Base-by-base conservation (phyloP, 1,140 invertebrate species). In the Pararge aegeria region DNA sequence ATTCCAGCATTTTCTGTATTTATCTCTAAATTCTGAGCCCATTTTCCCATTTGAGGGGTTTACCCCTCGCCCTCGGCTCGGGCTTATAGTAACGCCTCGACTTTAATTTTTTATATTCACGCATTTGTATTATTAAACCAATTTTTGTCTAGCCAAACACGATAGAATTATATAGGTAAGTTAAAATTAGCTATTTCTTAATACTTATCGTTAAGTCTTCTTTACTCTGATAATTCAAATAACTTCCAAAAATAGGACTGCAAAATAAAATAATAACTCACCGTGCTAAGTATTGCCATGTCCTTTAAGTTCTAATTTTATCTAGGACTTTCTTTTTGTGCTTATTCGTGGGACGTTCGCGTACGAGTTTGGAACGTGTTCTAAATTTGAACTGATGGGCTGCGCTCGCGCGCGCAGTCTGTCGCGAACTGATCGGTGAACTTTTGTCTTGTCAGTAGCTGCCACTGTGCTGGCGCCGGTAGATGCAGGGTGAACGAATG, bases 401-500 rank as follows among this genome's bases (percentile, higher is more conserved):
- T 73, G 73, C 72, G 74, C 72, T 52, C 64, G 69, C 73, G 66
- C 64, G 66, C 77, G 75, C 77, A 59, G 79, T 70, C 72, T 61
- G 69, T 75, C 70, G 78, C 77, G 75, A 72, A 88, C 83, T 88
- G 81, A 80, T 68, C 79, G 79, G 75, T 83, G 84, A 85, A 85
- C 78, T 77, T 74, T 75, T 44, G 63, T 61, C 37, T 24, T 24
- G 24, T 24, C 24, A 38, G 54, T 38, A 52, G 34, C 49, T 48
- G 27, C 42, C 64, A 72, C 74, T 78, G 79, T 78, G 79, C 79
- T 72, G 75, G 73, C 77, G 82, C 75, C 71, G 64, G 51, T 59
- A 49, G 53, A 55, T 60, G 58, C 64, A 70, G 64, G 68, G 67
- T 70, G 65, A 69, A 71, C 71, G 68, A 70, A 75, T 75, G 77